These are phyloP conservation scores for Drosophila biarmipes DNA, from an alignment of 1,140 invertebrate species.

Conservation along the genomic window DNA sequence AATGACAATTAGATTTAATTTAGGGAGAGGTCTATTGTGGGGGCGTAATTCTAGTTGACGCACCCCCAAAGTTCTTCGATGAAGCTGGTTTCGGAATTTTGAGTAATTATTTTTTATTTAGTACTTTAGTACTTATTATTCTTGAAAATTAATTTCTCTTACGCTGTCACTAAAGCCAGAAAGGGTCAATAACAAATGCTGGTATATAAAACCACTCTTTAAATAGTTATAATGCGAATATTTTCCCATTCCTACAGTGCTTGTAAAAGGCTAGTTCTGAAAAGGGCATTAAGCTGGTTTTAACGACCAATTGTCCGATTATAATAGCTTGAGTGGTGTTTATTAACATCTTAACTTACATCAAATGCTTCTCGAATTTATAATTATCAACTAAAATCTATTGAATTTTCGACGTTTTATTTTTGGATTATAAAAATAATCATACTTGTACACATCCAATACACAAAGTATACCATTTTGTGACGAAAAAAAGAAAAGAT, in stretches of 20 bases:
- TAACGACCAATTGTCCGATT: slow-evolving; percentile 7
- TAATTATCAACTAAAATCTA: neutral
- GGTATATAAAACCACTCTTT: neutral
- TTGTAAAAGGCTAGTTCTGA: slow-evolving; percentile 8
- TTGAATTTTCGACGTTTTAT: no score
- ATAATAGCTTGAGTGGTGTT: slow-evolving; percentile 2
- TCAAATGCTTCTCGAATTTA: neutral
- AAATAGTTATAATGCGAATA: neutral
- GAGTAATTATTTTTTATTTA: no score
- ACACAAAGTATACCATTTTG: no score
- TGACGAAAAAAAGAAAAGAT: no score
- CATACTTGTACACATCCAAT: no score
- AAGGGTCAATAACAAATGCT: neutral
- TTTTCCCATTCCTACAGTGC: slow-evolving; percentile 6
- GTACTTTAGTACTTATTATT: no score
- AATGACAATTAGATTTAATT: neutral
- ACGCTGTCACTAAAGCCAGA: neutral
- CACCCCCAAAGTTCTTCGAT: no score
- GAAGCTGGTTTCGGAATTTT: neutral
- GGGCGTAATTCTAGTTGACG: no score
- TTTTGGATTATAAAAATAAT: no score
- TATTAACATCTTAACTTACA: neutral
- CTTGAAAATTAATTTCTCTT: neutral
- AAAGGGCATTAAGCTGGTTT: neutral
- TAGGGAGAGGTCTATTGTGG: neutral